Percentiles rank a stretch among this genome's conserved stretches.
These are phyloP conservation scores for Pseudochaenichthys georgianus DNA, from an alignment of 2,797 vertebrate genomes.

Conservation along the genomic window DNA sequence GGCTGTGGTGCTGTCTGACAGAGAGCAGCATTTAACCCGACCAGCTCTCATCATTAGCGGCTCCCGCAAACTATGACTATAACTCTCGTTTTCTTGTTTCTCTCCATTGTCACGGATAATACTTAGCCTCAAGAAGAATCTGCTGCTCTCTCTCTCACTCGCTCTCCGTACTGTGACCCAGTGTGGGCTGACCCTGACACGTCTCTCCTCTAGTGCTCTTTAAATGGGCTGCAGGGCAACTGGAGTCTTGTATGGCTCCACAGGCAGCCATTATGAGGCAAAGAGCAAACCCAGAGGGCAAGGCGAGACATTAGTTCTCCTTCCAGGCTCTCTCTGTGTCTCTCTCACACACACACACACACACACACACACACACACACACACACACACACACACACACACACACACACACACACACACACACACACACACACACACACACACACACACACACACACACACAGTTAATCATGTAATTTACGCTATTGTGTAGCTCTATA, in stretches of 20 bases:
- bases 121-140: slow-evolving; percentile 19
- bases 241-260: slow-evolving; percentile 50
- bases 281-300: slow-evolving; percentile 59
- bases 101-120: slow-evolving; percentile 17
- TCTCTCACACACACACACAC: neutral
- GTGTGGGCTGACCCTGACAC: slow-evolving; percentile 59
- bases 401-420: neutral
- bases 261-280: slow-evolving; percentile 62
- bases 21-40: slow-evolving; percentile 39
- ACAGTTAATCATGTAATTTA: slow-evolving; percentile 30
- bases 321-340: neutral
- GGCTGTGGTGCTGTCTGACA: slow-evolving; percentile 15
- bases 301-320: slow-evolving; percentile 43
- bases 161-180: slow-evolving; percentile 30
- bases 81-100: slow-evolving; percentile 26
- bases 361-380: neutral
- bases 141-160: no score
- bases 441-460: no score
- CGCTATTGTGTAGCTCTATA: slow-evolving; percentile 23
- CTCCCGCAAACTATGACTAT: slow-evolving; percentile 12
- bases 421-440: neutral
- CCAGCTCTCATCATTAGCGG: slow-evolving; percentile 25
- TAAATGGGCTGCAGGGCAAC: slow-evolving; percentile 65
- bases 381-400: no score
- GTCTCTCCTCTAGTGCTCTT: slow-evolving; percentile 68